Percentiles rank a stretch among this genome's conserved stretches.
These are phyloP conservation scores for Pardalotus punctatus DNA, from an alignment of 2,113 vertebrate species.

Conservation along the genomic window DNA sequence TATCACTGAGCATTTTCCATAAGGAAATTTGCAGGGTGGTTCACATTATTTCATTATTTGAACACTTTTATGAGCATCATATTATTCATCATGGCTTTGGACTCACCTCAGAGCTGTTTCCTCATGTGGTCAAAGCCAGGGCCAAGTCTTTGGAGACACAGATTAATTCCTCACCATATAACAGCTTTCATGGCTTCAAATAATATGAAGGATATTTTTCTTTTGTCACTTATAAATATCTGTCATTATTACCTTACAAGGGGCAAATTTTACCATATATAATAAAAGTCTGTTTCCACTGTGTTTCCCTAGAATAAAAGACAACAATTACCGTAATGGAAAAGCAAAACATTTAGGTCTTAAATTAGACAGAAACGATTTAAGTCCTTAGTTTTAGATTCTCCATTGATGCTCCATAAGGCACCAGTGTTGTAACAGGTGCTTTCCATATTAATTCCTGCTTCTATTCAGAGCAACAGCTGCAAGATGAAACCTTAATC, in stretches of 20 bases:
- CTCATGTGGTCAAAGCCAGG: rapidly evolving
- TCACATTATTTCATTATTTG: background rate
- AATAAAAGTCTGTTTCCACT: background rate
- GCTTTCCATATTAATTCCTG: background rate
- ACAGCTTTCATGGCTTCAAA: background rate
- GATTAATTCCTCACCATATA: background rate
- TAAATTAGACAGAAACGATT: background rate
- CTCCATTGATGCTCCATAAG: background rate
- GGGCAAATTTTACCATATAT: background rate
- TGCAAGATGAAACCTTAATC: background rate
- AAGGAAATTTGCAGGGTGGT: background rate
- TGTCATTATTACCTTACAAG: background rate
- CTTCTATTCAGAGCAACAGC: background rate
- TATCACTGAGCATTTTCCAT: background rate
- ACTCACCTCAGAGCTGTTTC: background rate
- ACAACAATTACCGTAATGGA: background rate
- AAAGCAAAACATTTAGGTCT: background rate
- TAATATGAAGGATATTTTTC: background rate
- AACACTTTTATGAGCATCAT: background rate
- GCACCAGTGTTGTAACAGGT: background rate
- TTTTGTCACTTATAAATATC: background rate
- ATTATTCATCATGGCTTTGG: background rate
- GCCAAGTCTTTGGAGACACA: background rate
- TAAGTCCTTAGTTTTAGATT: background rate
- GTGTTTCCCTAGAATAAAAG: background rate